Evolutionary conservation across 1,140 invertebrate species (phyloP).

Genomic region (Heterodera carotae): DNA sequence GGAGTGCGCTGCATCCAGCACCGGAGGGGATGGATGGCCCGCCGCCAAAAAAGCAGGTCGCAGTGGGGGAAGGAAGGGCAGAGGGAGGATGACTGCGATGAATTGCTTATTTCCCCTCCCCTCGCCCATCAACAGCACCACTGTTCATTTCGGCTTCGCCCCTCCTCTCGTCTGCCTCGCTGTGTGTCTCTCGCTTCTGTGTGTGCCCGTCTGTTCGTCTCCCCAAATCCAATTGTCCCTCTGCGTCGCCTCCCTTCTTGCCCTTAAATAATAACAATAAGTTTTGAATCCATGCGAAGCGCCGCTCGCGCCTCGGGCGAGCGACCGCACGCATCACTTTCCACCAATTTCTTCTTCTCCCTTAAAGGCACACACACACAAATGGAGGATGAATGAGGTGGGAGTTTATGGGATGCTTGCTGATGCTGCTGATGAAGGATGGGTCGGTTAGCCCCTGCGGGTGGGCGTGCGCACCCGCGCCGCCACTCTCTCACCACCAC

Average conservation of each 20-base stretch:
- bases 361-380: neutral
- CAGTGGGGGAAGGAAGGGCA: neutral
- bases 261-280: neutral
- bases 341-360: neutral
- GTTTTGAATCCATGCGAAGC: neutral
- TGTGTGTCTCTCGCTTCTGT: too few species aligned
- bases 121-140: too few species aligned
- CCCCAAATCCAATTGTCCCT: too few species aligned
- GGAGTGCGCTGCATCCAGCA: neutral
- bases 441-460: neutral
- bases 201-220: too few species aligned
- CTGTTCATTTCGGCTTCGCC: neutral
- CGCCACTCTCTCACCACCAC: neutral
- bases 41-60: constrained; percentile 18
- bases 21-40: neutral
- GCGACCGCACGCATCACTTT: neutral
- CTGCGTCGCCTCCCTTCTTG: too few species aligned
- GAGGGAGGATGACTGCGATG: neutral
- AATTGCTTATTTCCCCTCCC: neutral
- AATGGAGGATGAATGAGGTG: constrained; percentile 8
- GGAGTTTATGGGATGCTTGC: neutral
- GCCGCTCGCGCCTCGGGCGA: too few species aligned
- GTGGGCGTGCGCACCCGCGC: neutral
- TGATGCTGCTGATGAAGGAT: neutral
- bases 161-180: neutral